Percentiles rank a stretch among this genome's conserved stretches.
Evolutionary conservation across 2,113 vertebrate species (phyloP).

Genomic region (Nesogale talazaci): DNA sequence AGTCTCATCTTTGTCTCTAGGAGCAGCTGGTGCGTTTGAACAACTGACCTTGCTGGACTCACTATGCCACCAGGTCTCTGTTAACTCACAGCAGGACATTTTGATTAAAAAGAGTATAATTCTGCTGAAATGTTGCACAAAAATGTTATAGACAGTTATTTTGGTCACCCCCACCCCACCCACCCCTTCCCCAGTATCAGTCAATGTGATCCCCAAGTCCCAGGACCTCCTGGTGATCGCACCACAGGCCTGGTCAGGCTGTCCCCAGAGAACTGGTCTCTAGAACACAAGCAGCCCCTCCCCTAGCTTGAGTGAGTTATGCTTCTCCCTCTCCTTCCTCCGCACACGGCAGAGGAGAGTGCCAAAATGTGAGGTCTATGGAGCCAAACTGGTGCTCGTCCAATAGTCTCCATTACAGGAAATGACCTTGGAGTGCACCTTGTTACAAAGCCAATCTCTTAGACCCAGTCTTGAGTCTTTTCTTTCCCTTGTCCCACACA

Average conservation of each 20-base stretch:
- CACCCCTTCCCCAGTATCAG: background rate
- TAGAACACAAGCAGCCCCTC: background rate
- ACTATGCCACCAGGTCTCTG: too few species aligned
- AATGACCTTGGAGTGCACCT: background rate
- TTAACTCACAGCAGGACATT: background rate
- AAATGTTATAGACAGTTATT: background rate
- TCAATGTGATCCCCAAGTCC: too few species aligned
- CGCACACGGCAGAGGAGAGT: background rate
- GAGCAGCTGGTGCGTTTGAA: too few species aligned
- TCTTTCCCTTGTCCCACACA: background rate
- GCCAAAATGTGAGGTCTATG: background rate
- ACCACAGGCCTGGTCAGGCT: background rate
- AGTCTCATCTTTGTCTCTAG: too few species aligned
- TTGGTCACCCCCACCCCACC: background rate
- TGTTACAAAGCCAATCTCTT: background rate
- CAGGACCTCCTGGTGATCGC: background rate
- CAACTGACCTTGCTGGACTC: too few species aligned
- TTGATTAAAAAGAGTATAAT: background rate
- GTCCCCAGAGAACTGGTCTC: background rate
- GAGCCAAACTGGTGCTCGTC: slow-evolving; percentile 29
- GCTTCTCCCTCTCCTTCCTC: background rate
- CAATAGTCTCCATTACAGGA: slow-evolving; percentile 19
- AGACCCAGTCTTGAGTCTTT: background rate
- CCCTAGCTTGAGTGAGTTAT: background rate
- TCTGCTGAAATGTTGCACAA: background rate